Percentiles rank a stretch among this genome's conserved stretches.
Evolutionary conservation across 2,888 invertebrate species (phyloP).

Genomic region (Eupithecia inturbata): DNA sequence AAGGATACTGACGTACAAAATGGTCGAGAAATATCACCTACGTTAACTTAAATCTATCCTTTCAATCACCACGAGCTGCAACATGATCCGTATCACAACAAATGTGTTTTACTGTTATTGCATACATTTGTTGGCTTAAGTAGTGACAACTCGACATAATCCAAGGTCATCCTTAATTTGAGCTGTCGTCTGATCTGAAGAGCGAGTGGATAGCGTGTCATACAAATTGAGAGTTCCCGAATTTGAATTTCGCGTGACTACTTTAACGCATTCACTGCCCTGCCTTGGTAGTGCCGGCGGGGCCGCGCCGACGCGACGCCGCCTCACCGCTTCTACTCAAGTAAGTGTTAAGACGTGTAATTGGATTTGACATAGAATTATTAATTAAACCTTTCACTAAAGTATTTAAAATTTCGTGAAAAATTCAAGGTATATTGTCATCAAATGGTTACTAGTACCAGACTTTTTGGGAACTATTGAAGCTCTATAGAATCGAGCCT

Average conservation of each 20-base stretch:
- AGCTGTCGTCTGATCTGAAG: not conserved
- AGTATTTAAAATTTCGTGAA: not conserved
- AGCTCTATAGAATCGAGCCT: not conserved
- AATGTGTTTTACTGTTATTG: not conserved
- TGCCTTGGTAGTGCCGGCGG: too few relatives aligned
- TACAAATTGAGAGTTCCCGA: constrained; percentile 38
- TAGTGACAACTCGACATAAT: not conserved
- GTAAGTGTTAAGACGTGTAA: constrained; percentile 30
- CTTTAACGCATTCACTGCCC: too few relatives aligned
- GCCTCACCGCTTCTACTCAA: too few relatives aligned
- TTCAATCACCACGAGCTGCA: not conserved
- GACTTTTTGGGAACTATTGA: not conserved
- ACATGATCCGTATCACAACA: not conserved
- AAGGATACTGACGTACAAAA: not conserved
- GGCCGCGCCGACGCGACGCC: too few relatives aligned
- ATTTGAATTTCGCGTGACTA: constrained; percentile 44
- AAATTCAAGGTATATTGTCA: not conserved
- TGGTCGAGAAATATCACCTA: not conserved
- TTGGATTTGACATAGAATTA: constrained; percentile 30
- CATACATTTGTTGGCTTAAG: not conserved
- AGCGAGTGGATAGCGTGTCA: constrained; percentile 39
- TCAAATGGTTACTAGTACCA: not conserved
- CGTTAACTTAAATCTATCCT: not conserved
- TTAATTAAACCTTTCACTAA: constrained; percentile 21
- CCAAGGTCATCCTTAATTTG: constrained; percentile 3